These are phyloP conservation scores for Xanthorhoe designata DNA, from an alignment of 2,888 invertebrate genomes.

Conservation along the genomic window DNA sequence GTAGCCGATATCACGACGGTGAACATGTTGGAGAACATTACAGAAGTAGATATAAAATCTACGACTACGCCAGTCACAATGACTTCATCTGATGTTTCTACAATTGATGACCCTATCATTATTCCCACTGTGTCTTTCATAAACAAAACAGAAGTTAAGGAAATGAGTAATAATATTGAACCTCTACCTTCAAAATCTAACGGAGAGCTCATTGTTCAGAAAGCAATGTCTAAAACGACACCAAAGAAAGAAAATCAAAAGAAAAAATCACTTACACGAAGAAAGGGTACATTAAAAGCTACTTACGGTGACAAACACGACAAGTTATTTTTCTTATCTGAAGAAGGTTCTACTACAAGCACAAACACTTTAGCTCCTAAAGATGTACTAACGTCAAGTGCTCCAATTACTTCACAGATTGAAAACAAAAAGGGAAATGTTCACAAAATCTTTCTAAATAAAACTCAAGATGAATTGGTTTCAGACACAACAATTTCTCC, in stretches of 20 bases:
- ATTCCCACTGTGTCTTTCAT: constrained; percentile 63
- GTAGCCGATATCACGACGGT: constrained; percentile 28
- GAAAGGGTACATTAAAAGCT: constrained; percentile 81
- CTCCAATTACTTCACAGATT: constrained; percentile 3
- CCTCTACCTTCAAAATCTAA: constrained; percentile 58
- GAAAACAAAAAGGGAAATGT: constrained; percentile 21
- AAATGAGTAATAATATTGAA: constrained; percentile 66
- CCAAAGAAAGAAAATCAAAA: constrained; percentile 67
- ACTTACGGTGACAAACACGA: constrained; percentile 82
- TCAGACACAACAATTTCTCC: constrained; percentile 12
- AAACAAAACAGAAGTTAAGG: constrained; percentile 51
- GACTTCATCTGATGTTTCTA: constrained; percentile 30
- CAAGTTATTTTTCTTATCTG: constrained; percentile 62
- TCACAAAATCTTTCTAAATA: constrained; percentile 21
- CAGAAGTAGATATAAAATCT: constrained; percentile 32
- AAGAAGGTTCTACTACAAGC: constrained; percentile 31
- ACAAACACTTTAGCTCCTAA: constrained; percentile 15
- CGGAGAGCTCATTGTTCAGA: constrained; percentile 71
- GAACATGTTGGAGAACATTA: constrained; percentile 14
- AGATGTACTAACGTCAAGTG: constrained; percentile 14
- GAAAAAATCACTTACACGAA: constrained; percentile 72
- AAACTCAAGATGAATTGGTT: constrained; percentile 11
- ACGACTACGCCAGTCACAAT: constrained; percentile 21
- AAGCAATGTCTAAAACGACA: constrained; percentile 55
- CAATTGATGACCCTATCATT: constrained; percentile 63